Percentiles rank a stretch among this genome's conserved stretches.
Conservation (phyloP, 1,140 invertebrate genomes). For the Bathynomus jamesi region DNA sequence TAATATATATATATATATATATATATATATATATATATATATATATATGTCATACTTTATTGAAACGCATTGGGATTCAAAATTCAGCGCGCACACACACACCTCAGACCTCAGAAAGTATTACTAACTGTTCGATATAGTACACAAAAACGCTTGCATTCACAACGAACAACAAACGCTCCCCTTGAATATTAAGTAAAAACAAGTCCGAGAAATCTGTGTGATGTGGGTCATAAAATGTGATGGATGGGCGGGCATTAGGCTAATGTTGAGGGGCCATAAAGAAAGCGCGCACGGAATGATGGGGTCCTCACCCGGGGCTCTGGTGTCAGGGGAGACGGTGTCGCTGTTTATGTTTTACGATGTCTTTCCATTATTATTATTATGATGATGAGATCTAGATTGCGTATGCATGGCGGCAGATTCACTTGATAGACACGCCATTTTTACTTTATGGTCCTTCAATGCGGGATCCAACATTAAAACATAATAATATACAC, state of each 20-base stretch:
- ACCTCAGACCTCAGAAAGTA: neutral
- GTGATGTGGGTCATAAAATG: neutral
- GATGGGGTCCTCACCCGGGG: neutral
- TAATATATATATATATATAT: slow-evolving; percentile 1
- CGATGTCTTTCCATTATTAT: neutral
- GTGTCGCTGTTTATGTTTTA: neutral
- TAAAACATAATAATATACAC: too few relatives aligned
- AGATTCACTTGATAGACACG: neutral
- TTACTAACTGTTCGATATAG: neutral
- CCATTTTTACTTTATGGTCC: neutral
- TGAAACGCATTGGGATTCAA: neutral
- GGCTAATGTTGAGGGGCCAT: neutral
- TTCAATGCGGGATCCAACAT: too few relatives aligned
- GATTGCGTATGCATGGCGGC: neutral
- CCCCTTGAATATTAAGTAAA: neutral
- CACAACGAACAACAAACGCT: neutral
- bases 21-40: slow-evolving; percentile 3
- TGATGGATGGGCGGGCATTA: neutral
- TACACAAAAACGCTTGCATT: neutral
- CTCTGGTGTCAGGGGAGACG: neutral
- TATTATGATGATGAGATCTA: neutral
- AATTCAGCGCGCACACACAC: neutral
- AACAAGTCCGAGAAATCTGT: neutral
- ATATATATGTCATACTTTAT: neutral
- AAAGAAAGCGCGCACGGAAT: neutral